Evolutionary conservation across 2,113 vertebrate species (phyloP), one percentile per base, ranked within the genome.

Genomic region (Anarrhichthys ocellatus): DNA sequence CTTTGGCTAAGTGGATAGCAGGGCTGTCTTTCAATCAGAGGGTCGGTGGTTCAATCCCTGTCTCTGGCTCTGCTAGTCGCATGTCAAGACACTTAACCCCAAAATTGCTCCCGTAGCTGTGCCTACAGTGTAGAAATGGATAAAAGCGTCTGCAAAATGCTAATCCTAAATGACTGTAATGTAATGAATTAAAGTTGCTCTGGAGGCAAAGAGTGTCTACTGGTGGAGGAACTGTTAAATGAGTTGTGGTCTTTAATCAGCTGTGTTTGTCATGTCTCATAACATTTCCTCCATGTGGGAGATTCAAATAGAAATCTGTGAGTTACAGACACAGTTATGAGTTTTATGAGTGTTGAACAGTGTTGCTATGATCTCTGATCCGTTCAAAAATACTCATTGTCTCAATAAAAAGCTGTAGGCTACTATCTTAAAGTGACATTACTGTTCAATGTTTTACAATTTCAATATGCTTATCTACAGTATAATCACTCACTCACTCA

Each of bases 341-440:
- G n/a, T n/a, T n/a, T n/a, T 56, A 29, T 34, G 44, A 46, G 46
- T 24, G 66, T n/a, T 85, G 32, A 68, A 36, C 5, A 6, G 14
- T 29, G 40, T 76, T 75, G 29, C 76, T 74, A 68, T 69, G 48
- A 80, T 80, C 18, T 48, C 54, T 70, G 46, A 67, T 67, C 22
- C 0, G 20, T 36, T 84, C 40, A 73, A 78, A 83, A 81, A 81
- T 67, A 62, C 20, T 22, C 5, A 63, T 9, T 15, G 14, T 24
- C 34, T 78, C 29, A 71, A 62, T 44, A 58, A 80, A 52, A 18
- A 58, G 17, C 56, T 76, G 6, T 29, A n/a, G n/a, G n/a, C n/a
- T n/a, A 38, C 29, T 65, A 15, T 22, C n/a, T 50, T 54, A 27
- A 78, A 58, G 27, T 20, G 17, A 59, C 6, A 81, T 9, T 44